Percentiles rank a stretch among this genome's conserved stretches.
Evolutionary conservation across 2,888 invertebrate species (phyloP).

Genomic region (Cecidostiba fungosa): DNA sequence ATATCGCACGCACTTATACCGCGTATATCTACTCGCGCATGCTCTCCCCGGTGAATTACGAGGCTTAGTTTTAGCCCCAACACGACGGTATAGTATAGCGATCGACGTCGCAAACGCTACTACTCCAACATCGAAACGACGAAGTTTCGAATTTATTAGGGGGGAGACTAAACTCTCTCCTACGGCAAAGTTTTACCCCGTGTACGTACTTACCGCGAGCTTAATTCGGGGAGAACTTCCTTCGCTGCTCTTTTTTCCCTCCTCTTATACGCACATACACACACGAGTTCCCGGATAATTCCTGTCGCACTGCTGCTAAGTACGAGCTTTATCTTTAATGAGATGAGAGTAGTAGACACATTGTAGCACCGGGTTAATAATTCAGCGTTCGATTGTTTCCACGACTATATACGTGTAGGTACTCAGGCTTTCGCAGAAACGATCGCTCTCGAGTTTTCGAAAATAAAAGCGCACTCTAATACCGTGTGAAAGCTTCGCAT

Average conservation of each 20-base stretch:
- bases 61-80: constrained; percentile 41
- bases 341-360: constrained; percentile 25
- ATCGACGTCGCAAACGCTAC: constrained; percentile 27
- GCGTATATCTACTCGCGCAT: background rate
- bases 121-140: background rate
- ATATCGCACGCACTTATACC: background rate
- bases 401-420: too few relatives aligned
- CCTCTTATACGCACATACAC: background rate
- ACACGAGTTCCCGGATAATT: background rate
- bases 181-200: background rate
- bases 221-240: constrained; percentile 29
- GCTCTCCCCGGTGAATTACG: constrained; percentile 36
- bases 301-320: constrained; percentile 35
- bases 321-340: constrained; percentile 60
- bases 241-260: background rate
- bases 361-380: background rate
- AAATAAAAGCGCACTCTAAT: background rate
- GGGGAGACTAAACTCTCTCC: background rate
- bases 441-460: too few relatives aligned
- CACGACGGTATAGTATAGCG: background rate
- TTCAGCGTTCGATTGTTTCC: background rate
- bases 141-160: constrained; percentile 56
- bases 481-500: background rate
- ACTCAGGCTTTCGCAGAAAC: too few relatives aligned
- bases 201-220: constrained; percentile 25